Evolutionary conservation across 2,797 vertebrate species (phyloP).

Genomic region (Malacoctenus gilli): DNA sequence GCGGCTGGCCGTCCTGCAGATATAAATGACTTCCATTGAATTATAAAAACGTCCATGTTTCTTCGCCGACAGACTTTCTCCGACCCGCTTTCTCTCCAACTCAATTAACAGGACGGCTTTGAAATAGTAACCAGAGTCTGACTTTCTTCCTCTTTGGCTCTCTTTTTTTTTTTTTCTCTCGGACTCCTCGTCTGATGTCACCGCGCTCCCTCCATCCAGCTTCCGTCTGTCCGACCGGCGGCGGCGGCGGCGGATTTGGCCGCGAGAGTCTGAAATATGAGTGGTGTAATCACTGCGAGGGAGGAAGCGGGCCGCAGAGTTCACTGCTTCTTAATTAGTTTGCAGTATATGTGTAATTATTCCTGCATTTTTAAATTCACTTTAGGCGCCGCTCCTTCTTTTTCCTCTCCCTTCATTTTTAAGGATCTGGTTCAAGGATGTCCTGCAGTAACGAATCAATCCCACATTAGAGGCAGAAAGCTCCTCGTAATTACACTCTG

Average conservation of each 20-base stretch:
- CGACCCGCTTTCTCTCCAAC: conserved; percentile 34
- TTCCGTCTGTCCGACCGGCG: conserved; percentile 56
- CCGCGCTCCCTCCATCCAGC: conserved; percentile 38
- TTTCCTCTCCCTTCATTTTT: conserved; percentile 62
- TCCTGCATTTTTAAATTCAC: conserved; percentile 81
- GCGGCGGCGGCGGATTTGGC: conserved; percentile 16
- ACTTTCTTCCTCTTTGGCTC: conserved; percentile 63
- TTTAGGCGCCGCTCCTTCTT: conserved; percentile 64
- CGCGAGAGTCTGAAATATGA: conserved; percentile 77
- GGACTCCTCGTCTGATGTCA: conserved; percentile 58
- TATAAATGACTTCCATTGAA: conserved; percentile 79
- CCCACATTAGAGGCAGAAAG: conserved; percentile 57
- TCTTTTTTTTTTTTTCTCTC: conserved; percentile 1
- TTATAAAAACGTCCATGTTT: conserved; percentile 79
- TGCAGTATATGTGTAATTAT: conserved; percentile 80
- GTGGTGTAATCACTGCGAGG: conserved; percentile 69
- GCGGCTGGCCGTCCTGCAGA: conserved; percentile 14
- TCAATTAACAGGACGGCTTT: no score
- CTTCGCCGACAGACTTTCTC: conserved; percentile 66
- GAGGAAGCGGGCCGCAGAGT: conserved; percentile 68
- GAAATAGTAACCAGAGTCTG: conserved; percentile 74
- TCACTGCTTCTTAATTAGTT: conserved; percentile 81
- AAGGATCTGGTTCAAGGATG: conserved; percentile 74
- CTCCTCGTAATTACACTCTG: conserved; percentile 64
- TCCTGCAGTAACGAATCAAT: conserved; percentile 78